Evolutionary conservation across 2,113 vertebrate species (phyloP).

Genomic region (Apeltes quadracus): DNA sequence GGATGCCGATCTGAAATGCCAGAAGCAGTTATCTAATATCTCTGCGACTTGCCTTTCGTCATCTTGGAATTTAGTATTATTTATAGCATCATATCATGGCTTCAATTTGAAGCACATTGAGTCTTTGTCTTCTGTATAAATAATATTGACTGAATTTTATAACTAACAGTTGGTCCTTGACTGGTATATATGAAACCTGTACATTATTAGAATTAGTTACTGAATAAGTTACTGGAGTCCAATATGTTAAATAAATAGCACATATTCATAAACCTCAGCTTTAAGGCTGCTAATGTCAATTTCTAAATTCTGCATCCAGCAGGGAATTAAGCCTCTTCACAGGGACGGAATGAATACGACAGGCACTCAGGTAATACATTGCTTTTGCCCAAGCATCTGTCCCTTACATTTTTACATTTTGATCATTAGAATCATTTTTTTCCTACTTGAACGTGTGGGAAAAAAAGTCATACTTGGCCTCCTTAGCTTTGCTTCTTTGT

Average conservation of each 20-base stretch:
- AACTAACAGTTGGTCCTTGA: background rate
- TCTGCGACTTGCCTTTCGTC: background rate
- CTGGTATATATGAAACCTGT: background rate
- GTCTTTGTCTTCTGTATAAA: background rate
- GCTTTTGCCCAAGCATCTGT: constrained; percentile 29
- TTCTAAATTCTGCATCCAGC: constrained; percentile 11
- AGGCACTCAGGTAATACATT: constrained; percentile 60
- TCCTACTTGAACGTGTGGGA: background rate
- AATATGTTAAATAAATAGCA: constrained; percentile 9
- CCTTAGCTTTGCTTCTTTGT: constrained; percentile 1
- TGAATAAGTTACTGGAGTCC: too few species aligned
- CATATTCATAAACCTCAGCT: constrained; percentile 21
- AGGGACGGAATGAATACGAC: constrained; percentile 29
- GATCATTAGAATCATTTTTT: constrained; percentile 42
- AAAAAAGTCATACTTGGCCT: background rate
- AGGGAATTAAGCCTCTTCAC: background rate
- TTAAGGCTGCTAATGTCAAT: constrained; percentile 14
- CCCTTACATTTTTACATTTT: constrained; percentile 30
- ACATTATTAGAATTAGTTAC: background rate
- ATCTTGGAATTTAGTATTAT: too few species aligned
- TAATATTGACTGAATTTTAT: background rate
- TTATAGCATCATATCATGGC: too few species aligned
- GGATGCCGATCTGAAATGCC: background rate
- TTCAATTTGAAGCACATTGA: background rate
- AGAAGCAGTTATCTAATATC: background rate